These are phyloP conservation scores for Ceuthmochares aereus DNA, from an alignment of 2,113 vertebrate species.

Conservation along the genomic window DNA sequence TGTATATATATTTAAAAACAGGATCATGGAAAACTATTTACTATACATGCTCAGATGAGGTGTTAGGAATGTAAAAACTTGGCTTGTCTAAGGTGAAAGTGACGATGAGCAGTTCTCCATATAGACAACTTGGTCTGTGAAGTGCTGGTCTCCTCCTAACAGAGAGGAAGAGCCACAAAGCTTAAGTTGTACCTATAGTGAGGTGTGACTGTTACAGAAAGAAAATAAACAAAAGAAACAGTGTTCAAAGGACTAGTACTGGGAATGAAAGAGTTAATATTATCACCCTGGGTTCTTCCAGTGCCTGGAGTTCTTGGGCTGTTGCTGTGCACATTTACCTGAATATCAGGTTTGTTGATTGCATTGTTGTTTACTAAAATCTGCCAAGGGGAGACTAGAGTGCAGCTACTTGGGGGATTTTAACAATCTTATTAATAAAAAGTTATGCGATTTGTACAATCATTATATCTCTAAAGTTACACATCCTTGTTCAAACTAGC, in stretches of 20 bases:
- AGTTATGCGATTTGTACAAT: not conserved
- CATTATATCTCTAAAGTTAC: not conserved
- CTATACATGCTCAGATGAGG: not conserved
- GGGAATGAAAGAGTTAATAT: not conserved
- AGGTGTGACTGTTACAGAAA: not conserved
- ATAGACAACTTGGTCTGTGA: not conserved
- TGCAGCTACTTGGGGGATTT: not conserved
- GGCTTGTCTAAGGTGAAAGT: not conserved
- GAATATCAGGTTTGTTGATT: not conserved
- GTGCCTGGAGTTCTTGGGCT: not conserved
- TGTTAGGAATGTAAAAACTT: not conserved
- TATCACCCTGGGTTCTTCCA: not conserved
- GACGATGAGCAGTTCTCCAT: not conserved
- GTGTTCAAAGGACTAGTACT: accelerated
- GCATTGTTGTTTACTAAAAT: not conserved
- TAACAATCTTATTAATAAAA: not conserved
- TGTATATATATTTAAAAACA: not conserved
- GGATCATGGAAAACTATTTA: not conserved
- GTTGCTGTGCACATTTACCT: not conserved
- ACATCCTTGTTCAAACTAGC: not conserved
- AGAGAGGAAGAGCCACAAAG: not conserved
- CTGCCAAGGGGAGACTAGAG: not conserved
- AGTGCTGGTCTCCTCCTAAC: not conserved
- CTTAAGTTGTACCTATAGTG: not conserved
- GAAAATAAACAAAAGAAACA: not conserved